A percentile compares a stretch with the other conserved stretches of the same genome.
phyloP scores from a whole-genome alignment of 1,140 invertebrate genomes.

The Batillaria attramentaria region DNA sequence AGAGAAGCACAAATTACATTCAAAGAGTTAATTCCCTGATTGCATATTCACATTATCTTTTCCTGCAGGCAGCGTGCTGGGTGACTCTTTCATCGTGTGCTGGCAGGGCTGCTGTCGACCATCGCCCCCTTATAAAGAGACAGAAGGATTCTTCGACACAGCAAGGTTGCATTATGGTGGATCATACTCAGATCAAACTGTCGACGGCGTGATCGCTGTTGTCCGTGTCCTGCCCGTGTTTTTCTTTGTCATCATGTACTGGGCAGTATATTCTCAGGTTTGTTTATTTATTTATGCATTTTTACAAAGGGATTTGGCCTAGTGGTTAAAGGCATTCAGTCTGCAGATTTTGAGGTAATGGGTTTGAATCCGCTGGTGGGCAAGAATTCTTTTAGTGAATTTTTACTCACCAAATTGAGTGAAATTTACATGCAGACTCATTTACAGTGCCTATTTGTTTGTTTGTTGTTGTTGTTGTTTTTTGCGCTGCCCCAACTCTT shows the following conservation, averaged over 20 bases:
- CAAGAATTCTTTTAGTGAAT: no score
- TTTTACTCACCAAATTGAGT: no score
- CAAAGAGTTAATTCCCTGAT: neutral
- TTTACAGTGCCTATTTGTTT: no score
- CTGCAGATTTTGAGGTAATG: no score
- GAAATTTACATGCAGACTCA: no score
- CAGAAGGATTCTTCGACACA: slow-evolving; percentile 60
- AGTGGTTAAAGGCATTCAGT: no score
- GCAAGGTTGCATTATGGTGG: slow-evolving; percentile 72
- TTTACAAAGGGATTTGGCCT: no score
- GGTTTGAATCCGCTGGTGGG: no score
- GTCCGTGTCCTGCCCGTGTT: slow-evolving; percentile 67
- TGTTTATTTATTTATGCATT: neutral
- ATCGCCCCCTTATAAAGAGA: slow-evolving; percentile 34
- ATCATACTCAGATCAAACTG: slow-evolving; percentile 66
- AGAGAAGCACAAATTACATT: neutral
- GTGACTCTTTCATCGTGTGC: slow-evolving; percentile 32
- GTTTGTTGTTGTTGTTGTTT: no score
- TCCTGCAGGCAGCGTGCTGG: slow-evolving; percentile 24
- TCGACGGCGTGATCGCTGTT: slow-evolving; percentile 71
- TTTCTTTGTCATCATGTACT: slow-evolving; percentile 70
- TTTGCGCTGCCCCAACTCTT: no score
- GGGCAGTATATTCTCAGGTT: slow-evolving; percentile 73
- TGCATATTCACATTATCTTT: neutral
- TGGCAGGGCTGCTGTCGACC: slow-evolving; percentile 30